Evolutionary conservation across 2,888 invertebrate genomes (phyloP).

Genomic region (Mesorhabditis belari): DNA sequence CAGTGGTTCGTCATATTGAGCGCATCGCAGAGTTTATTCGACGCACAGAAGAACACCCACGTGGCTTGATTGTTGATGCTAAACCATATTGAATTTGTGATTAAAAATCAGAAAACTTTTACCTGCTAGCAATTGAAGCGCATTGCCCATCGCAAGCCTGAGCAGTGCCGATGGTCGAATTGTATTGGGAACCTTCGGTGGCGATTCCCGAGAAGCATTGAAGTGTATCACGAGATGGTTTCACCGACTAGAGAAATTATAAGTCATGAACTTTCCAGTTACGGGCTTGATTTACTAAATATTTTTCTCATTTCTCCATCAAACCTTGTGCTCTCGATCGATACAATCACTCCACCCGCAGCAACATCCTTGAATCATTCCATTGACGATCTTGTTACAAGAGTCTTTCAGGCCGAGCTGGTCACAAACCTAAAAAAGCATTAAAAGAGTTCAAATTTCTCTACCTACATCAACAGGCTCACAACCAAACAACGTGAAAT

Average conservation of each 20-base stretch:
- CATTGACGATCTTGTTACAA: too few relatives aligned
- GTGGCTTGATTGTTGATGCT: neutral
- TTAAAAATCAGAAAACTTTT: neutral
- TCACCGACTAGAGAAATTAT: neutral
- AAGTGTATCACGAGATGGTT: neutral
- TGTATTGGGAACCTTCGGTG: neutral
- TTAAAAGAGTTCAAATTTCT: too few relatives aligned
- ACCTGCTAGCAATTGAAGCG: neutral
- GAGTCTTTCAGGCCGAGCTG: too few relatives aligned
- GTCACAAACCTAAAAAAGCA: too few relatives aligned
- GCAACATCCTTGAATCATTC: too few relatives aligned
- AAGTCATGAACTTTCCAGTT: too few relatives aligned
- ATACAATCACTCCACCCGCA: too few relatives aligned
- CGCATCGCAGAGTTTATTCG: slow-evolving; percentile 6
- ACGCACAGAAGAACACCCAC: neutral
- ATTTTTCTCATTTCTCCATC: too few relatives aligned
- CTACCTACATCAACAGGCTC: neutral
- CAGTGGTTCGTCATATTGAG: slow-evolving; percentile 22
- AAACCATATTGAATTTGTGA: neutral
- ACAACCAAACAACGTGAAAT: neutral
- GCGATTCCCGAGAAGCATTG: neutral
- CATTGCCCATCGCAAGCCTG: neutral
- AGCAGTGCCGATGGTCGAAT: neutral
- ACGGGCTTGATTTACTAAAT: too few relatives aligned
- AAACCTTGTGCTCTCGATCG: too few relatives aligned